Base-by-base conservation (phyloP, 2,888 invertebrate species). In the Trichopoda pennipes region DNA sequence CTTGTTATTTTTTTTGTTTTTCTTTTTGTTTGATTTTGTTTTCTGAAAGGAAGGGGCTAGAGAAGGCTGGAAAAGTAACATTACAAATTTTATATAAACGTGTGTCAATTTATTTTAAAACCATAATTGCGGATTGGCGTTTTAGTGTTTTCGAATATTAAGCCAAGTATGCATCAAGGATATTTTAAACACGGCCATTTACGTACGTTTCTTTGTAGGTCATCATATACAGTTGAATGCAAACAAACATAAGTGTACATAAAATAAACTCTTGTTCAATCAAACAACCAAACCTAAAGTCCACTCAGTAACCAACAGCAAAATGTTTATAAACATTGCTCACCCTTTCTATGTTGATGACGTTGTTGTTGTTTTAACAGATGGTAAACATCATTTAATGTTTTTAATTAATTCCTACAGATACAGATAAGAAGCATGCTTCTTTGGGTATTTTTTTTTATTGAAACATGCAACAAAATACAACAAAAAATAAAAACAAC, bases 391-490 rank as follows among this genome's bases (percentile, higher is more conserved):
- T 72, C 72, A 76, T 82, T 82, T 82, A 79, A 79, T 70, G 53
- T 81, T 75, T 82, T 82, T 77, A 83, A 83, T 80, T 80, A 83
- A 80, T 79, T 83, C 80, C 77, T 77, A 76, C 56, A 51, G 49
- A 56, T 70, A 56, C 70, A 80, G 58, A 75, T 68, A 79, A 82
- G 80, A 77, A 74, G 79, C 81, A 79, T 76, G 76, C 84, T 79
- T 76, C 75, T 76, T 69, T 21, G 66, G 66, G 19, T 51, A 60
- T 35, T 12, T 53, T 12, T 53, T 21, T 64, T 17, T 64, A 80
- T 61, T 53, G 75, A 72, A 61, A 78, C 82, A 82, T 82, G 82
- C 82, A 82, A 74, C 81, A 81, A 78, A 77, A 66, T 58, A 49
- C 58, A 74, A 61, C 23, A 72, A 47, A 10, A 63, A 55, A 28